Evolutionary conservation across 2,797 vertebrate genomes (phyloP).

Genomic region (Fratercula arctica): DNA sequence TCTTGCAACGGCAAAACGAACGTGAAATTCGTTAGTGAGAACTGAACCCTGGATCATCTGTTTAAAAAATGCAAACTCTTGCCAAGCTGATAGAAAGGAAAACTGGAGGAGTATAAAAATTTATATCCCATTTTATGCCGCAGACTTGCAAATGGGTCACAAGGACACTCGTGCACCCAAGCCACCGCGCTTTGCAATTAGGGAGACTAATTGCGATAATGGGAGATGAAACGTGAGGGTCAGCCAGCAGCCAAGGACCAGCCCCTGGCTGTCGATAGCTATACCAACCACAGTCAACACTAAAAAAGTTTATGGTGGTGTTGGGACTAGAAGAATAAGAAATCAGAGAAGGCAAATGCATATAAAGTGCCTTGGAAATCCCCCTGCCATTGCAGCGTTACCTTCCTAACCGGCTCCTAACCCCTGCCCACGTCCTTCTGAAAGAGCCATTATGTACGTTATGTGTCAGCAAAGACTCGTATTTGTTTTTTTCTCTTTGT

Average conservation of each 20-base stretch:
- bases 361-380: not conserved
- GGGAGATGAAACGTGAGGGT: not conserved
- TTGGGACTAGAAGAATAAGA: not conserved
- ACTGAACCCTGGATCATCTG: not conserved
- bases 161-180: fast-evolving
- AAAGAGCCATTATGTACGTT: not conserved
- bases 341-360: not conserved
- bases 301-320: not conserved
- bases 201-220: not conserved
- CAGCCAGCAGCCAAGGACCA: not conserved
- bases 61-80: not conserved
- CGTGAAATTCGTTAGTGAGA: not conserved
- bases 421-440: not conserved
- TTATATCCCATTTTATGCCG: not conserved
- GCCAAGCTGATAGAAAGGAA: not conserved
- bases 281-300: not conserved
- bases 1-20: fast-evolving
- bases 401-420: not conserved
- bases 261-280: not conserved
- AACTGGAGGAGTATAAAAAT: not conserved
- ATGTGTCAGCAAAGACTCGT: not conserved
- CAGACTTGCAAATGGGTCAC: not conserved
- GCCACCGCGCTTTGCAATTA: not conserved
- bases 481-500: not conserved
- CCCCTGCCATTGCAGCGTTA: not conserved